Evolutionary conservation across 2,888 invertebrate genomes (phyloP), one percentile per base, ranked within the genome.

Genomic region (Mellilla xanthometata): DNA sequence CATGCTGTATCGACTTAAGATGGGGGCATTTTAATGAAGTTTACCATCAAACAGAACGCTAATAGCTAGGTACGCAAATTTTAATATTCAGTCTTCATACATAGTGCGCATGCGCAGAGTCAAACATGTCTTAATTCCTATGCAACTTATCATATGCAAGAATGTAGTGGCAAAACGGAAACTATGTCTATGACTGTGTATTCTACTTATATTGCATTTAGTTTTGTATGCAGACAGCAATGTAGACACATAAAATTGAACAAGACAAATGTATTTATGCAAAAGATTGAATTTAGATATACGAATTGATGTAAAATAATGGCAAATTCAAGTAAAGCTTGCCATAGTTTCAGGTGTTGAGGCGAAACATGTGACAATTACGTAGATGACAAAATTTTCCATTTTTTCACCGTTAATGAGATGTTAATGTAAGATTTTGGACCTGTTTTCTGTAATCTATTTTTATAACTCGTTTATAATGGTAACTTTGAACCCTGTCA

Each of bases 151-250:
- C 2, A 22, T 13, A 15, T 11, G 9, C 7, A 10, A 31, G 12
- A 29, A 39, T 19, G 30, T 30, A 22, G 27, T 10, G 31, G 32
- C 28, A 33, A 31, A 26, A 38, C 28, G 29, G 23, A 39, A 29
- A 33, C 34, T 42, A 29, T 8, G 2, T 12, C 10, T 35, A 35
- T 13, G 10, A 3, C 28, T 29, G 31, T 29, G 33, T 45, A 39
- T 40, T 35, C 31, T 40, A 39, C 33, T 30, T 33, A 6, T 29
- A 39, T 22, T 39, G 22, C 12, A 39, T 6, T 23, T 12, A n/a
- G 12, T 31, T 44, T 39, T 39, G 39, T 39, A 46, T 46, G 45
- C 45, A 39, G 45, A 46, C 39, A 30, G 27, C 7, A 12, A 9
- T 34, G 29, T 34, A 10, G 13, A 11, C n/a, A 34, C 39, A 30